Evolutionary conservation across 2,888 invertebrate genomes (phyloP).

Genomic region (Netelia fuscicornis): DNA sequence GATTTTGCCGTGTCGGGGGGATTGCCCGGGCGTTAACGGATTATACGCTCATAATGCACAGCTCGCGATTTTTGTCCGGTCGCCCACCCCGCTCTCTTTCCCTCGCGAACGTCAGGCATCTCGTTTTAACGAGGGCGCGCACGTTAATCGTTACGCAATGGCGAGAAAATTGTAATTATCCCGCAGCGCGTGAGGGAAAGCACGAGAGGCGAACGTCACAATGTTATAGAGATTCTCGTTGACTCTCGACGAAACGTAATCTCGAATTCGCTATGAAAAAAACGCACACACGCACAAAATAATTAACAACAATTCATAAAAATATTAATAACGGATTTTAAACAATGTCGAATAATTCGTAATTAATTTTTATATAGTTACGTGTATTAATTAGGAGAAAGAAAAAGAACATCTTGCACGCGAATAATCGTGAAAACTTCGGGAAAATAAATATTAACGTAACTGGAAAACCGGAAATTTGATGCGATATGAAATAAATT

Average conservation of each 20-base stretch:
- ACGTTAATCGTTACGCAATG: conserved; percentile 48
- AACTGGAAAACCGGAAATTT: too few relatives aligned
- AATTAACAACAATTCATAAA: too few relatives aligned
- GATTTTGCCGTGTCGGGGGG: neutral
- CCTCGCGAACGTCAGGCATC: neutral
- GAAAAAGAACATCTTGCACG: too few relatives aligned
- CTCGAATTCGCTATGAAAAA: neutral
- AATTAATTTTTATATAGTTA: too few relatives aligned
- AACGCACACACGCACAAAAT: too few relatives aligned
- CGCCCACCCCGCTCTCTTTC: neutral
- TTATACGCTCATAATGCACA: conserved; percentile 16
- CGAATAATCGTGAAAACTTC: too few relatives aligned
- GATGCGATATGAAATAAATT: too few relatives aligned
- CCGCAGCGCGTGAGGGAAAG: neutral
- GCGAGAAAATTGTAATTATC: conserved; percentile 46
- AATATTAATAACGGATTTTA: too few relatives aligned
- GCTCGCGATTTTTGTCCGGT: conserved; percentile 4
- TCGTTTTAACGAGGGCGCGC: conserved; percentile 46
- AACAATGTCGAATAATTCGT: too few relatives aligned
- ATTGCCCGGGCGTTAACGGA: conserved; percentile 29
- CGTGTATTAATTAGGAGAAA: too few relatives aligned
- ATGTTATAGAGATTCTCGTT: neutral
- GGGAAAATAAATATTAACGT: too few relatives aligned
- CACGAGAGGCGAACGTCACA: neutral
- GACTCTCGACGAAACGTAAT: neutral